Base-by-base conservation (phyloP, 2,113 vertebrate species). In the Clarias batrachus region DNA sequence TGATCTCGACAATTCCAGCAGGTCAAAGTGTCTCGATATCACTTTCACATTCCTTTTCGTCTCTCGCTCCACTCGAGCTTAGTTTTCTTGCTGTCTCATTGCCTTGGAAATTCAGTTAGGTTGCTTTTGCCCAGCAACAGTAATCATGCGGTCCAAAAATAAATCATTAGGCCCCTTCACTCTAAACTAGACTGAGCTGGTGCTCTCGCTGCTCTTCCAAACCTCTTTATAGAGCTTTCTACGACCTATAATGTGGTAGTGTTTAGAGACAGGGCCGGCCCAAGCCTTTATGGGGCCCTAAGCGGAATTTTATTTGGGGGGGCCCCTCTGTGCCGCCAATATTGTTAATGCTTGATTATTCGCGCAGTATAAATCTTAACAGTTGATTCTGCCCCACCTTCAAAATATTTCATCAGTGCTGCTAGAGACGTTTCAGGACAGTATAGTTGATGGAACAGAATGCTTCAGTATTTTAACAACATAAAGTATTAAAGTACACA, bases 101-200 rank as follows among this genome's bases (percentile, higher is more conserved):
- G n/a, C 87, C 62, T 83, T 82, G 21, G 74, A 77, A 63, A 77
- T 82, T 83, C 80, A 87, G 73, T 82, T 79, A 78, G 83, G 76
- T 57, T 56, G 65, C 82, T 73, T 91, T 85, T 86, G 85, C 93
- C 91, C 91, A 88, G 92, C 93, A 94, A 92, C 93, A 92, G 90
- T 85, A 90, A 89, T 87, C 81, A 73, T 33, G 21, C 5, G 33
- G 84, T 91, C 93, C 87, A 85, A 90, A 93, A 94, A 94, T 94
- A 94, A 94, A 90, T 74, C 9, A 37, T 89, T 85, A 83, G 84
- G 85, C 86, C 86, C 85, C 77, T 88, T 17, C 73, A 85, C 25
- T 80, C 88, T 90, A 91, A 91, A 87, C 85, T 92, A 87, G 88
- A 91, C 91, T 87, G 48, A 85, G 65, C 52, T 82, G 59, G 78